Evolutionary conservation across 2,113 vertebrate genomes (phyloP).

Genomic region (Rutilus rutilus): DNA sequence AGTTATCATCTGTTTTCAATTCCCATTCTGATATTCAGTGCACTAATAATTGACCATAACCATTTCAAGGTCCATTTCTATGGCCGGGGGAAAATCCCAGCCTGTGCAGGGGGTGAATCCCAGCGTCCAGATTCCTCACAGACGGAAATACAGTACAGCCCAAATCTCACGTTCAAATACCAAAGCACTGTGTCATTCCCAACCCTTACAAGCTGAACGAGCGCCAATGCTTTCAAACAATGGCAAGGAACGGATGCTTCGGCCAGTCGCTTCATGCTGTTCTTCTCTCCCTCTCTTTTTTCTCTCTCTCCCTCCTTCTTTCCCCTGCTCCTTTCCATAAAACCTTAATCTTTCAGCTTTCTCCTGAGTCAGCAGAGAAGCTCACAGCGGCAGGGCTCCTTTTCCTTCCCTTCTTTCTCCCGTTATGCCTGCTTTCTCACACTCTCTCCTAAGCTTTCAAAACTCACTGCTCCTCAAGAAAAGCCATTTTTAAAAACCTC

Average conservation of each 20-base stretch:
- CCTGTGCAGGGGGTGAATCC: constrained; percentile 46
- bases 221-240: constrained; percentile 64
- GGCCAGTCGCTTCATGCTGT: constrained; percentile 9
- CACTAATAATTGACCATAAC: neutral
- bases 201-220: constrained; percentile 60
- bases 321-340: constrained; percentile 56
- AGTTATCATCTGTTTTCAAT: neutral
- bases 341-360: constrained; percentile 70
- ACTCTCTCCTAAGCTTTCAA: neutral
- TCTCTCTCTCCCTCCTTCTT: neutral
- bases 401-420: constrained; percentile 35
- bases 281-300: constrained; percentile 24
- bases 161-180: constrained; percentile 57
- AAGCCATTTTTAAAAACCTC: constrained; percentile 26
- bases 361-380: constrained; percentile 74
- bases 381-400: constrained; percentile 34
- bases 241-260: constrained; percentile 55
- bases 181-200: constrained; percentile 55
- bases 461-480: constrained; percentile 6
- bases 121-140: constrained; percentile 41
- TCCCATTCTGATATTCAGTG: neutral
- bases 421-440: constrained; percentile 30
- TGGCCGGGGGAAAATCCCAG: constrained; percentile 34
- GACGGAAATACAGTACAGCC: constrained; percentile 26
- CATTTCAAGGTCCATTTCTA: constrained; percentile 19